Evolutionary conservation across 2,797 vertebrate species (phyloP).

Genomic region (Hozukius guyotensis): DNA sequence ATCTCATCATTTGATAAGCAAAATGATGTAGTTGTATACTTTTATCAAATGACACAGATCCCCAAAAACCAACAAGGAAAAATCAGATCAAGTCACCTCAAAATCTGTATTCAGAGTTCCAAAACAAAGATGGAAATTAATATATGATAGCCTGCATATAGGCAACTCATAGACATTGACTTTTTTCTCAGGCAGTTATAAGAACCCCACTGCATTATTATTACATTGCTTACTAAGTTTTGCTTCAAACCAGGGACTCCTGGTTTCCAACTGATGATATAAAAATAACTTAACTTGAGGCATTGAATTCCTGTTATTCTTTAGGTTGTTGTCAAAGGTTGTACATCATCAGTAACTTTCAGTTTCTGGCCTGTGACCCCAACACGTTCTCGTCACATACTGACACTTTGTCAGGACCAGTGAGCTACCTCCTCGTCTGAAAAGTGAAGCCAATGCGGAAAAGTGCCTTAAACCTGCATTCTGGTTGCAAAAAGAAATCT

Average conservation of each 20-base stretch:
- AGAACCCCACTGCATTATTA: neutral
- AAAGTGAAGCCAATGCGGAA: too few species aligned
- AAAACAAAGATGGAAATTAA: too few species aligned
- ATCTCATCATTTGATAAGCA: too few species aligned
- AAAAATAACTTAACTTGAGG: neutral
- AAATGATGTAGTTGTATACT: neutral
- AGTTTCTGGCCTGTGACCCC: constrained; percentile 12
- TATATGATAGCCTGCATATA: too few species aligned
- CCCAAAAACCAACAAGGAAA: neutral
- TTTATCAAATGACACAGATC: neutral
- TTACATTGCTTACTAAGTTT: neutral
- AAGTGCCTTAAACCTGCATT: too few species aligned
- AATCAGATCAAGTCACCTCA: too few species aligned
- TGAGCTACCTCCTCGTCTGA: rapidly evolving
- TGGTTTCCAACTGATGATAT: neutral
- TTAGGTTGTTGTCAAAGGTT: too few species aligned
- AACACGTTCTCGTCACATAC: neutral
- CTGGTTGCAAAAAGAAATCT: too few species aligned
- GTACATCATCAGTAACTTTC: neutral
- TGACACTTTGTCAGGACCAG: neutral
- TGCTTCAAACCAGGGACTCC: neutral
- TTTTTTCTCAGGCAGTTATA: too few species aligned
- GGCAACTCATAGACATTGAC: too few species aligned
- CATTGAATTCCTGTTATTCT: neutral
- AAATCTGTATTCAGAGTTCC: too few species aligned